Evolutionary conservation across 2,888 invertebrate species (phyloP).

Genomic region (Allophyes oxyacanthae): DNA sequence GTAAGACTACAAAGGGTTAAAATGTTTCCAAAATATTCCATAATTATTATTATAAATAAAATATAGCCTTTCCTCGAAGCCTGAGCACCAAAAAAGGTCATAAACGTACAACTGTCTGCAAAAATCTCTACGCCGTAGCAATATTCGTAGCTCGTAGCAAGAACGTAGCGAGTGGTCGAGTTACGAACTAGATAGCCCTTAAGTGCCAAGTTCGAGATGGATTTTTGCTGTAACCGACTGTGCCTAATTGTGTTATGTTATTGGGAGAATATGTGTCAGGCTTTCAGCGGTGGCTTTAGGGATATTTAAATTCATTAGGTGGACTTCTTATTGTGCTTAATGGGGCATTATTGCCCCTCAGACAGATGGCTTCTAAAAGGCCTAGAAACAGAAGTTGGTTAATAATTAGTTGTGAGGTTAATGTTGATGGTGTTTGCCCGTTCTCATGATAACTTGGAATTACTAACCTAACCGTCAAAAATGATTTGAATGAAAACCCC

Average conservation of each 20-base stretch:
- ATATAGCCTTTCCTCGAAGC: too few relatives aligned
- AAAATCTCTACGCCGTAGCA: constrained; percentile 38
- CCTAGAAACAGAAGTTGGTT: constrained; percentile 51
- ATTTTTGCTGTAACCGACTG: constrained; percentile 85
- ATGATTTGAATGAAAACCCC: too few relatives aligned
- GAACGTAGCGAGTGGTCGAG: constrained; percentile 67
- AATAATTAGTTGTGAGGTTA: constrained; percentile 46
- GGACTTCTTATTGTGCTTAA: constrained; percentile 58
- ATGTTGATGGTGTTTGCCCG: constrained; percentile 22
- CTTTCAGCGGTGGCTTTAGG: constrained; percentile 62
- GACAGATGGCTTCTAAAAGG: constrained; percentile 58
- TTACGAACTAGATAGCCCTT: constrained; percentile 81
- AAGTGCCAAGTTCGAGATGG: constrained; percentile 87
- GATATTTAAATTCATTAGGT: constrained; percentile 70
- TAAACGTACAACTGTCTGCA: neutral
- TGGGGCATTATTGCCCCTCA: constrained; percentile 56
- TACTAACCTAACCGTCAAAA: too few relatives aligned
- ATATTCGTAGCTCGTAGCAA: constrained; percentile 54
- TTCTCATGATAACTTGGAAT: neutral
- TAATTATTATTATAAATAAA: too few relatives aligned
- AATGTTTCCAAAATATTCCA: too few relatives aligned
- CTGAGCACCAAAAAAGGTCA: too few relatives aligned
- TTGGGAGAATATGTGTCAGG: constrained; percentile 79
- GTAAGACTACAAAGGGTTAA: too few relatives aligned
- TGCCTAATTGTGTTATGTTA: constrained; percentile 78